Conservation (phyloP, 2,888 invertebrate genomes). For the Noctua pronuba region DNA sequence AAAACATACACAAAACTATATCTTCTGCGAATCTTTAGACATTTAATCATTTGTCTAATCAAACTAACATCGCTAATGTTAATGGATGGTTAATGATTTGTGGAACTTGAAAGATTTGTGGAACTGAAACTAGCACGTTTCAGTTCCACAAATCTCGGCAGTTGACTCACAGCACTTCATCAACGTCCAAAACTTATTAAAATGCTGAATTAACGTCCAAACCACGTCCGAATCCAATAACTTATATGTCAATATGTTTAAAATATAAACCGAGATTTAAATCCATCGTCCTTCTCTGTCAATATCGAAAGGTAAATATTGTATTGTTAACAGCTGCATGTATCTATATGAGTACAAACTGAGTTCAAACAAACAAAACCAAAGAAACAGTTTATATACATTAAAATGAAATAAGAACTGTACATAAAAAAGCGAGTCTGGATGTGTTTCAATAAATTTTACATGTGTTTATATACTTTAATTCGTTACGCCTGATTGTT, state of each 20-base stretch:
- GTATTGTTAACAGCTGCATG: slow-evolving; percentile 52
- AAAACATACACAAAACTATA: slow-evolving; percentile 7
- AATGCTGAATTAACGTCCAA: slow-evolving; percentile 42
- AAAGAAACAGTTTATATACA: slow-evolving; percentile 69
- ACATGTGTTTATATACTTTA: slow-evolving; percentile 79
- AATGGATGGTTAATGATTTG: background rate
- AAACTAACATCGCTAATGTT: slow-evolving; percentile 24
- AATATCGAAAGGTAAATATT: slow-evolving; percentile 46
- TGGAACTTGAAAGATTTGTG: too few relatives aligned
- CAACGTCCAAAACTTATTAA: slow-evolving; percentile 45
- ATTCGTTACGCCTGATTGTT: slow-evolving; percentile 84
- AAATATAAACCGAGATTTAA: slow-evolving; percentile 49
- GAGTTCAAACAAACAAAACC: slow-evolving; percentile 76
- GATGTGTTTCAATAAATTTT: slow-evolving; percentile 80
- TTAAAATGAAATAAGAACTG: slow-evolving; percentile 78
- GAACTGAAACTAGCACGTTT: too few relatives aligned
- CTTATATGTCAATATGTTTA: slow-evolving; percentile 58
- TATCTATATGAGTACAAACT: slow-evolving; percentile 43
- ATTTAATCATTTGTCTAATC: slow-evolving; percentile 41
- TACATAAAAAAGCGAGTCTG: slow-evolving; percentile 79
- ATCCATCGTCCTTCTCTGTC: slow-evolving; percentile 50
- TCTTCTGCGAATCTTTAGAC: slow-evolving; percentile 19
- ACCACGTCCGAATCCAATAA: slow-evolving; percentile 44
- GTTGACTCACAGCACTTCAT: slow-evolving; percentile 44
- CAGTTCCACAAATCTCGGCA: background rate